phyloP scores from a whole-genome alignment of 2,888 invertebrate species.

The Nemoura dubitans region DNA sequence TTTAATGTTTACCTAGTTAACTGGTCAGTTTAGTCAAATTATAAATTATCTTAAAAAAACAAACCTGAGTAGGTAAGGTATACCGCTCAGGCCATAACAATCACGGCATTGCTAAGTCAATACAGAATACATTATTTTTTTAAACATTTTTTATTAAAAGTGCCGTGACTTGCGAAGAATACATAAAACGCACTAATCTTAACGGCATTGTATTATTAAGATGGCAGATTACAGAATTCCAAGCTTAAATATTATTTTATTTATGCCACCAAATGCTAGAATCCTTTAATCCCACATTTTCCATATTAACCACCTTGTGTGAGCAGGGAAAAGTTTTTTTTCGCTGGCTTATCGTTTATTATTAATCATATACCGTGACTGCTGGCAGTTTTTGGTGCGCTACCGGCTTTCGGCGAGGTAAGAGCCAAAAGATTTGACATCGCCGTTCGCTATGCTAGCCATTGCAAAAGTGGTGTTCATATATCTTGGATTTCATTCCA shows the following conservation, averaged over 20 bases:
- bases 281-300: slow-evolving; percentile 28
- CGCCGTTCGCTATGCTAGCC: neutral
- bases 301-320: neutral
- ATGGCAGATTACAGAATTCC: slow-evolving; percentile 19
- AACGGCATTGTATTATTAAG: slow-evolving; percentile 25
- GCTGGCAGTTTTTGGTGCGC: slow-evolving; percentile 10
- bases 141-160: neutral
- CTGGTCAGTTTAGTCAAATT: neutral
- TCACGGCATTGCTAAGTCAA: neutral
- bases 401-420: neutral
- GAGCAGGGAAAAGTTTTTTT: neutral
- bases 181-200: slow-evolving; percentile 18
- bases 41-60: neutral
- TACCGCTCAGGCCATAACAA: neutral
- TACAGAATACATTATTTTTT: slow-evolving; percentile 20
- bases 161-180: neutral
- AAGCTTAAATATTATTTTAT: slow-evolving; percentile 21
- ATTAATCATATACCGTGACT: slow-evolving; percentile 27
- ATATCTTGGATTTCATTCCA: slow-evolving; percentile 16
- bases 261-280: neutral
- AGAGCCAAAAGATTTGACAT: slow-evolving; percentile 15
- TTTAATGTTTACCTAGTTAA: neutral
- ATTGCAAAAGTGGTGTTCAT: neutral
- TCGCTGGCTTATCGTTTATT: slow-evolving; percentile 19
- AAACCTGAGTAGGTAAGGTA: neutral